phyloP scores from a whole-genome alignment of 2,113 vertebrate species.

The Panurus biarmicus region DNA sequence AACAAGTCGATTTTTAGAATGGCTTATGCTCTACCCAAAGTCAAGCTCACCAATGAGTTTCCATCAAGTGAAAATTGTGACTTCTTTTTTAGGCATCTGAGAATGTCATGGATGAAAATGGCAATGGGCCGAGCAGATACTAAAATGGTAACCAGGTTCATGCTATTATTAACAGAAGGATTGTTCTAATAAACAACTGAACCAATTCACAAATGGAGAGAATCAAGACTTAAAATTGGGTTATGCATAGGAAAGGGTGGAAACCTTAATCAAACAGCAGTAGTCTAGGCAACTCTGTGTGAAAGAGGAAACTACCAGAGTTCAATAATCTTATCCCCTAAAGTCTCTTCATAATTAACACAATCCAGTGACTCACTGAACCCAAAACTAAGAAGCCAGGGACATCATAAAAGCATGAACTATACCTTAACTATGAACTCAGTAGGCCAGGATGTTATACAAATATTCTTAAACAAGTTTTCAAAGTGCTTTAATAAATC shows the following conservation, averaged over 20 bases:
- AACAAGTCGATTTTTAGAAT: neutral
- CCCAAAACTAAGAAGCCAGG: neutral
- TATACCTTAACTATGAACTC: neutral
- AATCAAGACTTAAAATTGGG: neutral
- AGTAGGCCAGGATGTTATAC: neutral
- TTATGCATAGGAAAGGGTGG: neutral
- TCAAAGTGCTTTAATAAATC: neutral
- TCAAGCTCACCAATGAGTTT: neutral
- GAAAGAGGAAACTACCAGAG: neutral
- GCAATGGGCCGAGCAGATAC: neutral
- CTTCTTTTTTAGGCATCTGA: neutral
- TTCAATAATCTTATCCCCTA: neutral
- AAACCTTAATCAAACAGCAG: neutral
- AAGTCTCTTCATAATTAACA: neutral
- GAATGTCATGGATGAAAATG: neutral
- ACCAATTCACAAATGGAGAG: fast-evolving
- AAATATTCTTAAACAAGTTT: neutral
- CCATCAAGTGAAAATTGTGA: neutral
- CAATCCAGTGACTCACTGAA: neutral
- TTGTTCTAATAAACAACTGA: neutral
- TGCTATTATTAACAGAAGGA: neutral
- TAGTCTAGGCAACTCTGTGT: fast-evolving
- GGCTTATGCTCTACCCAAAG: neutral
- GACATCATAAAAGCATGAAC: neutral
- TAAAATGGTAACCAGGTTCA: neutral